Evolutionary conservation across 2,113 vertebrate genomes (phyloP), one percentile per base, ranked within the genome.

Genomic region (Elaphurus davidianus): DNA sequence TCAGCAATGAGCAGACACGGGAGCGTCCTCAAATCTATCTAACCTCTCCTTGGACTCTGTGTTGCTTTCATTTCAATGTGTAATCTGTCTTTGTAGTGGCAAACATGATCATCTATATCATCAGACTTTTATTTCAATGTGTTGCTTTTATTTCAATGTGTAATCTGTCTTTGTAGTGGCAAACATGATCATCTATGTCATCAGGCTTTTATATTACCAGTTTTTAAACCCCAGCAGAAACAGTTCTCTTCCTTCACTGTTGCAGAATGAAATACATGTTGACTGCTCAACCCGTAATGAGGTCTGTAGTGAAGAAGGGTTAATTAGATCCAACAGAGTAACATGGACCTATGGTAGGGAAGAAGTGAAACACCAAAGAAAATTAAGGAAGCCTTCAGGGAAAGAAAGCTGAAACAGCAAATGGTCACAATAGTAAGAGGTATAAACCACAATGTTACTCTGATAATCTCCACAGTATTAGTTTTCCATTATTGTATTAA

Each of bases 231-330:
- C 7, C 4, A 57, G 57, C 4, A 64, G 14, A 27, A 25, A 5
- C 2, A 36, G 21, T 71, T 71, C 40, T 71, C 45, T 84, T 84
- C 54, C 43, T 19, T 93, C 9, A 33, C 14, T 47, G 16, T 62
- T 84, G 33, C 14, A 0, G 19, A 79, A 84, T 71, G 17, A 79
- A 50, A 71, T 62, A 21, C 23, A 27, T 2, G n/a, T 14, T 14
- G 11, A 6, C 45, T 74, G 1, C 21, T 62, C 16, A 97, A 16
- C 14, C 84, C 7, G 15, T 7, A 79, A 74, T 25, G 3, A 54
- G 30, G 21, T 6, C 4, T 60, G 4, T 7, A 9, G 7, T 16
- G 9, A 3, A 62, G 6, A 15, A 71, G 2, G 21, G 9, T 45
- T 30, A 17, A 33, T 81, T 54, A 27, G 10, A 79, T 40, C 10